Evolutionary conservation across 2,113 vertebrate species (phyloP).

Genomic region (Paraplagusia blochii): DNA sequence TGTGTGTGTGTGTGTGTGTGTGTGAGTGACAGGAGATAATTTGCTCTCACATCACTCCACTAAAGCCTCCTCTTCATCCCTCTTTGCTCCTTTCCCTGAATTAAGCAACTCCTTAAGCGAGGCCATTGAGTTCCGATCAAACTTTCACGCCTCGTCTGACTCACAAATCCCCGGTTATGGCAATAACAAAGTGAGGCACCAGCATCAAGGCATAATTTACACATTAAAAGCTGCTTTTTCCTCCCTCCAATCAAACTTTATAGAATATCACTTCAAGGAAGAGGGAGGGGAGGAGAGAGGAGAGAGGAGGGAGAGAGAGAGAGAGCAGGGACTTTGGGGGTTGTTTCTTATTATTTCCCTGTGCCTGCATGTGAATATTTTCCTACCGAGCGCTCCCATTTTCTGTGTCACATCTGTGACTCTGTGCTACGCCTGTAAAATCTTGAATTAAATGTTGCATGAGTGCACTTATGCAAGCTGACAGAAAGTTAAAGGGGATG

Average conservation of each 20-base stretch:
- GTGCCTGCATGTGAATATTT: slow-evolving; percentile 31
- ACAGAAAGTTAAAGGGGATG: slow-evolving; percentile 18
- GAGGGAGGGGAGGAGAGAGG: neutral
- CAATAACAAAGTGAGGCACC: slow-evolving; percentile 13
- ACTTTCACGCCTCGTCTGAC: slow-evolving; percentile 44
- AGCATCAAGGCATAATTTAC: slow-evolving; percentile 36
- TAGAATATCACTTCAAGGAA: slow-evolving; percentile 52
- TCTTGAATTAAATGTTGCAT: slow-evolving; percentile 49
- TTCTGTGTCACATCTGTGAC: slow-evolving; percentile 55
- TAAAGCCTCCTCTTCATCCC: slow-evolving; percentile 22
- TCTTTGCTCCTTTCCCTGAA: slow-evolving; percentile 21
- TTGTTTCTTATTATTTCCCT: neutral
- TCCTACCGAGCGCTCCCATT: slow-evolving; percentile 49
- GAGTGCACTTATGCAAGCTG: slow-evolving; percentile 28
- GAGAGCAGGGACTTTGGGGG: no score
- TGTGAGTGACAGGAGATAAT: slow-evolving; percentile 41
- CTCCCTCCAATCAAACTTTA: slow-evolving; percentile 39
- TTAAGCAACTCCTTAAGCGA: slow-evolving; percentile 45
- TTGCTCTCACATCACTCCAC: slow-evolving; percentile 18
- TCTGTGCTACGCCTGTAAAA: slow-evolving; percentile 53
- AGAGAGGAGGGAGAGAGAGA: neutral
- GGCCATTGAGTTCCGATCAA: slow-evolving; percentile 52
- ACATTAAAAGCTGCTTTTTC: slow-evolving; percentile 37
- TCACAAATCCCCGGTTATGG: slow-evolving; percentile 49
- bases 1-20: slow-evolving; percentile 19